Percentiles rank a stretch among this genome's conserved stretches.
These are phyloP conservation scores for Aphelenchoides bicaudatus DNA, from an alignment of 2,888 invertebrate species.

Conservation along the genomic window DNA sequence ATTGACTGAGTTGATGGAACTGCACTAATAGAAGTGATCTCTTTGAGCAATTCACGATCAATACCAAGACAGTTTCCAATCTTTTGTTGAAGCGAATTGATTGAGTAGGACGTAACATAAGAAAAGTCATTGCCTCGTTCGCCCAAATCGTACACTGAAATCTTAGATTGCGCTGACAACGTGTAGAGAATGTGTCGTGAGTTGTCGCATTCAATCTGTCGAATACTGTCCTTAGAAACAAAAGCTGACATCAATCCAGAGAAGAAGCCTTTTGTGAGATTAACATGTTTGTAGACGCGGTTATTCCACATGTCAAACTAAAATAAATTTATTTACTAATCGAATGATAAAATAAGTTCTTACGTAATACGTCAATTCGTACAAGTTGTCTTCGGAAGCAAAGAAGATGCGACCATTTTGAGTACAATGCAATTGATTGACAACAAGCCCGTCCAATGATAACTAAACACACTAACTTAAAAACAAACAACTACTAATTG, in stretches of 20 bases:
- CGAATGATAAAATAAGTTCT: conserved; percentile 1
- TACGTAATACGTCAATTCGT: conserved; percentile 67
- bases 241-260: conserved; percentile 17
- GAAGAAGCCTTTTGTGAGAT: conserved; percentile 76
- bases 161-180: conserved; percentile 72
- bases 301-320: conserved; percentile 33
- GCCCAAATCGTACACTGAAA: conserved; percentile 18
- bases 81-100: conserved; percentile 37
- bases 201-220: conserved; percentile 81
- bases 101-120: not conserved
- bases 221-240: conserved; percentile 69
- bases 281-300: conserved; percentile 84
- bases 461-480: conserved; percentile 29
- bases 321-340: conserved; percentile 12
- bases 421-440: conserved; percentile 71
- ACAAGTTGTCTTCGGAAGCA: conserved; percentile 88
- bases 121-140: not conserved
- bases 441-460: conserved; percentile 45
- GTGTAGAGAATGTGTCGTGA: conserved; percentile 82
- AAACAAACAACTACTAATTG: conserved; percentile 9
- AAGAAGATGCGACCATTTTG: conserved; percentile 83
- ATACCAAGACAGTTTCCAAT: conserved; percentile 69
- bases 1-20: conserved; percentile 76
- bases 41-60: conserved; percentile 79
- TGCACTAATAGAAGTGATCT: conserved; percentile 81